Percentiles rank a stretch among this genome's conserved stretches.
These are phyloP conservation scores for Glossophaga mutica DNA, from an alignment of 2,797 vertebrate genomes.

Conservation along the genomic window DNA sequence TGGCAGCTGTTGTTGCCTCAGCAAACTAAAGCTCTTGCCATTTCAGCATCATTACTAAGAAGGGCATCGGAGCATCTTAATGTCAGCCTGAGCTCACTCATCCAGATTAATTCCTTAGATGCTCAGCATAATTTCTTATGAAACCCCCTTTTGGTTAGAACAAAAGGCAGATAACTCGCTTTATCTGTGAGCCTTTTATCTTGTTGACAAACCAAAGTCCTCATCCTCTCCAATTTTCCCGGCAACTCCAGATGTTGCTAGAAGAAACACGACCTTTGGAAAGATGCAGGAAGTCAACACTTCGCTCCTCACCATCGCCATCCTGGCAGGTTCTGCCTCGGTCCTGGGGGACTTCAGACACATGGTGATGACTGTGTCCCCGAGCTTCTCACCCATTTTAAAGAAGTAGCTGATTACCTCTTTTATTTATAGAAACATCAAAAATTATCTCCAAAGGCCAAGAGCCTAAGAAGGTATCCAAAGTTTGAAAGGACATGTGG, in stretches of 20 bases:
- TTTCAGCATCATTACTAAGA: constrained; percentile 33
- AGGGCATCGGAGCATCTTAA: not conserved
- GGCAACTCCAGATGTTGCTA: constrained; percentile 9
- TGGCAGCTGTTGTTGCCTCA: not conserved
- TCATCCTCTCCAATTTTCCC: constrained; percentile 8
- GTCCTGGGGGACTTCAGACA: not conserved
- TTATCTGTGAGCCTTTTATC: constrained; percentile 45
- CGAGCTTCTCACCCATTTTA: not conserved
- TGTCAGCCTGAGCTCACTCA: constrained; percentile 34
- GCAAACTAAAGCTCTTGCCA: not conserved
- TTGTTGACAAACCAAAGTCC: constrained; percentile 26
- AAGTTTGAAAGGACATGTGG: not conserved
- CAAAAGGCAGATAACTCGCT: constrained; percentile 36
- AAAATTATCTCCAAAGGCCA: constrained; percentile 17
- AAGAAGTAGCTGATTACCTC: not conserved
- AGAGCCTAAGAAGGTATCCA: not conserved
- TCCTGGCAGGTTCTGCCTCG: not conserved
- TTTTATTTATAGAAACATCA: constrained; percentile 27
- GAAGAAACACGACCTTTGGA: not conserved
- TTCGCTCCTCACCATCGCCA: rapidly evolving
- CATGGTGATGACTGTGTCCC: not conserved
- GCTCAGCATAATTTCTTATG: constrained; percentile 12
- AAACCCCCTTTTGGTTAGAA: not conserved
- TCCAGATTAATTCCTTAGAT: constrained; percentile 35
- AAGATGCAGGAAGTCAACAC: not conserved